Percentiles rank a stretch among this genome's conserved stretches.
phyloP scores from a whole-genome alignment of 35 echinoderm and acorn worm genomes.

The Apostichopus californicus region DNA sequence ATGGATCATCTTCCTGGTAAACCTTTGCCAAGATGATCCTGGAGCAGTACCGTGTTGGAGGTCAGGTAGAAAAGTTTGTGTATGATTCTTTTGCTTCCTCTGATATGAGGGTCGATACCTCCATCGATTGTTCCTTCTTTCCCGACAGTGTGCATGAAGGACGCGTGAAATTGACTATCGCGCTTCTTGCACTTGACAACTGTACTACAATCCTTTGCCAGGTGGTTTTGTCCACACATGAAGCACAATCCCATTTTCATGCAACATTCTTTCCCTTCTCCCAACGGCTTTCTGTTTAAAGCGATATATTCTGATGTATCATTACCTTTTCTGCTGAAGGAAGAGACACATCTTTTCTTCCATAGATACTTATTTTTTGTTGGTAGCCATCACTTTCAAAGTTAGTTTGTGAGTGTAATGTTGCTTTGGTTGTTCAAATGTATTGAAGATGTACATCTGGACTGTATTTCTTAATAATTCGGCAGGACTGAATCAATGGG shows the following conservation, averaged over 20 bases:
- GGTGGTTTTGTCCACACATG: slow-evolving; percentile 13
- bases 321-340: too few relatives aligned
- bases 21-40: slow-evolving; percentile 41
- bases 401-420: too few relatives aligned
- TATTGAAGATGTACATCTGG: too few relatives aligned
- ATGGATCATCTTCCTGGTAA: slow-evolving; percentile 35
- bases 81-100: slow-evolving; percentile 24
- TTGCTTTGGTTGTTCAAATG: neutral
- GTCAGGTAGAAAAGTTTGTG: slow-evolving; percentile 5
- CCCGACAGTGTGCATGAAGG: slow-evolving; percentile 15
- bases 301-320: neutral
- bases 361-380: too few relatives aligned
- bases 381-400: too few relatives aligned
- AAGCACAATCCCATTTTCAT: slow-evolving; percentile 51
- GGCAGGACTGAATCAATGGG: too few relatives aligned
- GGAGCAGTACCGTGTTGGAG: neutral
- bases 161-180: neutral
- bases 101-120: neutral
- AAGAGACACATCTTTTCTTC: too few relatives aligned
- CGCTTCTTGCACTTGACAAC: slow-evolving; percentile 41
- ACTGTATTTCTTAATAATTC: too few relatives aligned
- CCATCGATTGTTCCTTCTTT: neutral
- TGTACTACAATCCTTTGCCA: slow-evolving; percentile 17
- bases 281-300: slow-evolving; percentile 14
- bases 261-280: slow-evolving; percentile 44